Conservation (phyloP, 1,140 invertebrate genomes). For the Choristoneura fumiferana region DNA sequence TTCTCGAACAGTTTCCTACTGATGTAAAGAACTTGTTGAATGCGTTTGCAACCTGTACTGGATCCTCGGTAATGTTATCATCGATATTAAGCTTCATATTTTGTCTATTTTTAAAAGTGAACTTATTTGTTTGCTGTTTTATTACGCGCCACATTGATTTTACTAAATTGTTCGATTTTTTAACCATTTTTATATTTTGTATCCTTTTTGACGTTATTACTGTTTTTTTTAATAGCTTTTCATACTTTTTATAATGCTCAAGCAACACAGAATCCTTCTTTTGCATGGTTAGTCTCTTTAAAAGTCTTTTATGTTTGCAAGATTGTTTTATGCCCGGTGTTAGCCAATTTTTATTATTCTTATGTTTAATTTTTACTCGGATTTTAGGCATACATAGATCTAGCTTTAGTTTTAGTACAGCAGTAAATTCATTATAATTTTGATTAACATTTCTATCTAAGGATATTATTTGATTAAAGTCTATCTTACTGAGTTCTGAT, state of each 20-base stretch:
- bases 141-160: conserved; percentile 17
- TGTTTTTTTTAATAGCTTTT: not conserved
- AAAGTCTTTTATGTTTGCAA: conserved; percentile 2
- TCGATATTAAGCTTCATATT: not conserved
- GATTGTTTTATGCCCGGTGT: conserved; percentile 10
- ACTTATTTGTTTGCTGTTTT: not conserved
- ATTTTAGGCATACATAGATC: conserved; percentile 2
- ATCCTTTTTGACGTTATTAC: not conserved
- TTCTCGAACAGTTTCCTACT: not conserved
- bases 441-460: not conserved
- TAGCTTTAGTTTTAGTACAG: not conserved
- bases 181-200: not conserved
- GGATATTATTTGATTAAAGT: not conserved
- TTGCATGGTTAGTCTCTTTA: not conserved
- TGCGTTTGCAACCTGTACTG: conserved; percentile 1
- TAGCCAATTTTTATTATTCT: conserved; percentile 1
- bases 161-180: not conserved
- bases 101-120: not conserved
- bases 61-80: not conserved
- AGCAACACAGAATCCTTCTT: not conserved
- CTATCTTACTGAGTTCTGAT: not conserved
- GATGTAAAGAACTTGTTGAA: conserved; percentile 6
- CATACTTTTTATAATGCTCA: conserved; percentile 12
- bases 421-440: conserved; percentile 1
- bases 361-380: not conserved